phyloP scores from a whole-genome alignment of 2,113 vertebrate genomes.

The Salminus brasiliensis region DNA sequence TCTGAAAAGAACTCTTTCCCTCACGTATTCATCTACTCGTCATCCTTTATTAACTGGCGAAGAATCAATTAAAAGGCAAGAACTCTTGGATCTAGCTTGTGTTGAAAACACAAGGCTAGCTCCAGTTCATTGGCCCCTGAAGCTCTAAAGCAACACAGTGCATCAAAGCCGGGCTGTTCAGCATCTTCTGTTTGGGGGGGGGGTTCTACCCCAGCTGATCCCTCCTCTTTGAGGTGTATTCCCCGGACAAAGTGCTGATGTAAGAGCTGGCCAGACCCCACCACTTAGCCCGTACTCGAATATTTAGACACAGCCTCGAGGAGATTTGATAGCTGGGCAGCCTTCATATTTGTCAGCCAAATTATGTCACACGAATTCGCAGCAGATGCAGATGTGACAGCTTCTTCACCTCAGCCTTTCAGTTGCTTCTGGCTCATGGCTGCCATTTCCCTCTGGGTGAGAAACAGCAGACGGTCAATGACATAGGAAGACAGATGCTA shows the following conservation, averaged over 20 bases:
- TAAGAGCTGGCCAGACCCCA: not conserved
- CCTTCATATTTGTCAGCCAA: not conserved
- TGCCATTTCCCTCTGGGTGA: not conserved
- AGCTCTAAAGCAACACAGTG: not conserved
- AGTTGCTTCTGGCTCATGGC: not conserved
- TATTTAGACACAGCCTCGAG: not conserved
- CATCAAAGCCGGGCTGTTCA: not conserved
- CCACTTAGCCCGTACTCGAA: not conserved
- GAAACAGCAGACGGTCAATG: not conserved
- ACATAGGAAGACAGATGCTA: not conserved
- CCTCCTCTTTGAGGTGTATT: not conserved
- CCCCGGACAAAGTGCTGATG: not conserved
- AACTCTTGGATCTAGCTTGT: not conserved
- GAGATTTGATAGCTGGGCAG: not conserved
- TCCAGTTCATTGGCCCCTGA: not conserved
- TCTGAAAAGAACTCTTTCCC: not conserved
- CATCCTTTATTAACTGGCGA: not conserved
- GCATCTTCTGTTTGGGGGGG: not conserved
- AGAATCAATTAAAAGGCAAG: not conserved
- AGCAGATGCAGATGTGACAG: not conserved
- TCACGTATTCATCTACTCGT: not conserved
- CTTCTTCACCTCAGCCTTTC: not conserved
- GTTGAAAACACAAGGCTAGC: not conserved
- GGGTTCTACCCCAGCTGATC: conserved; percentile 5
- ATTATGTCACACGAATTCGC: not conserved